These are phyloP conservation scores for Orchesellides sinensis DNA, from an alignment of 2,888 invertebrate species.

Conservation along the genomic window DNA sequence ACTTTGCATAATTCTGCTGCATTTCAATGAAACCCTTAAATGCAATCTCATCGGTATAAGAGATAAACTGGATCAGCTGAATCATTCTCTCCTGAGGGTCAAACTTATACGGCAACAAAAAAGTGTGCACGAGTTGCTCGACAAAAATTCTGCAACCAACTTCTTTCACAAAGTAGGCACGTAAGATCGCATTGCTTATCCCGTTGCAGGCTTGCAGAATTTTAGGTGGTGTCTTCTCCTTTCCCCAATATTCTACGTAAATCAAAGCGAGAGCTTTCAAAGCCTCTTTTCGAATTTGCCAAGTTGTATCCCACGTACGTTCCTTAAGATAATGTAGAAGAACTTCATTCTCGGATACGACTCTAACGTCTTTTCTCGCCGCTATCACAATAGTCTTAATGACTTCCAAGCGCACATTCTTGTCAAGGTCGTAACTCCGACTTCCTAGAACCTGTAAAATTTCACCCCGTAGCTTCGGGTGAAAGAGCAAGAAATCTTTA, in stretches of 20 bases:
- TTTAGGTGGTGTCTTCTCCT: slow-evolving; percentile 88
- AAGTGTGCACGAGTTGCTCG: slow-evolving; percentile 94
- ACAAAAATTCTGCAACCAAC: slow-evolving; percentile 94
- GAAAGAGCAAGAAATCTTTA: slow-evolving; percentile 97
- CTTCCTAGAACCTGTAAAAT: slow-evolving; percentile 90
- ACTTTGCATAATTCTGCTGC: slow-evolving; percentile 95
- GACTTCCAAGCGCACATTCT: slow-evolving; percentile 90
- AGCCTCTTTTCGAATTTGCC: slow-evolving; percentile 97
- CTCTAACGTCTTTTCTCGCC: slow-evolving; percentile 92
- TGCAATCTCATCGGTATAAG: slow-evolving; percentile 96
- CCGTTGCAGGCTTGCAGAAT: slow-evolving; percentile 94
- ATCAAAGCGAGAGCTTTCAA: slow-evolving; percentile 96
- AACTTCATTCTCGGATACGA: slow-evolving; percentile 93
- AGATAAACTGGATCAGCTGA: slow-evolving; percentile 91
- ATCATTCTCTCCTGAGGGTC: slow-evolving; percentile 94
- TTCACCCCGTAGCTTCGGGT: slow-evolving; percentile 92
- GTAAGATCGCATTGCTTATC: slow-evolving; percentile 98
- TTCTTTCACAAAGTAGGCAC: slow-evolving; percentile 89
- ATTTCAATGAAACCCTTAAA: slow-evolving; percentile 95
- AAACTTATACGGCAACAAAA: slow-evolving; percentile 94
- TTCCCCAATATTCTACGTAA: slow-evolving; percentile 92
- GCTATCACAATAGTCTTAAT: slow-evolving; percentile 98
- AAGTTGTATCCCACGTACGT: slow-evolving; percentile 96
- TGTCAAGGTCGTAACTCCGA: slow-evolving; percentile 95
- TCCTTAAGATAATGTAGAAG: slow-evolving; percentile 95